phyloP scores from a whole-genome alignment of 2,797 vertebrate species.

The Nyctibius grandis region DNA sequence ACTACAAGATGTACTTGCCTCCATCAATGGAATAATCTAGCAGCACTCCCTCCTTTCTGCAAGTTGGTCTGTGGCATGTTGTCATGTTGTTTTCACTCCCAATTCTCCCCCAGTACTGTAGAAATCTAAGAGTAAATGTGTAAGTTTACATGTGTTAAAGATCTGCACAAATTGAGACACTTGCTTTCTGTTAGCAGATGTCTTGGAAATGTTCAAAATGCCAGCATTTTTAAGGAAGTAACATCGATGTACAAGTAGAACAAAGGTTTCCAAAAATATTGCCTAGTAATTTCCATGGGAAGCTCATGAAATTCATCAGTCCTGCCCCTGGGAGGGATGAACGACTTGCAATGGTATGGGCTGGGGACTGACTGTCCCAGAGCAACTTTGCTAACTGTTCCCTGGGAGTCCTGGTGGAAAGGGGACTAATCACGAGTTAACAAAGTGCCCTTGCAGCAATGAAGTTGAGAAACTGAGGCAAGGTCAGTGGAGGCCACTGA shows the following conservation, averaged over 20 bases:
- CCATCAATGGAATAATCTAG: slow-evolving; percentile 94
- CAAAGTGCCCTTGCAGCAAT: background rate
- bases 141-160: background rate
- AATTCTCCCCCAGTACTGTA: slow-evolving; percentile 98
- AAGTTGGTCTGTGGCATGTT: slow-evolving; percentile 90
- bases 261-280: background rate
- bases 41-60: slow-evolving; percentile 93
- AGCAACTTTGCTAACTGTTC: background rate
- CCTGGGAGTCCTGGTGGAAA: background rate
- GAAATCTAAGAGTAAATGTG: slow-evolving; percentile 81
- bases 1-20: slow-evolving; percentile 73
- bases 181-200: background rate
- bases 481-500: background rate
- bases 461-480: background rate
- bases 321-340: background rate
- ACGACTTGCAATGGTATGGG: background rate
- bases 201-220: background rate
- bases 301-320: background rate
- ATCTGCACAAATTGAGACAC: background rate
- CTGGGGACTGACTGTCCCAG: background rate
- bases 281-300: background rate
- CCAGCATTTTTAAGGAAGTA: background rate
- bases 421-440: background rate
- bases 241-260: background rate
- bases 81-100: slow-evolving; percentile 97